Percentiles rank a stretch among this genome's conserved stretches.
These are phyloP conservation scores for Anoplius nigerrimus DNA, from an alignment of 2,888 invertebrate species.

Conservation along the genomic window DNA sequence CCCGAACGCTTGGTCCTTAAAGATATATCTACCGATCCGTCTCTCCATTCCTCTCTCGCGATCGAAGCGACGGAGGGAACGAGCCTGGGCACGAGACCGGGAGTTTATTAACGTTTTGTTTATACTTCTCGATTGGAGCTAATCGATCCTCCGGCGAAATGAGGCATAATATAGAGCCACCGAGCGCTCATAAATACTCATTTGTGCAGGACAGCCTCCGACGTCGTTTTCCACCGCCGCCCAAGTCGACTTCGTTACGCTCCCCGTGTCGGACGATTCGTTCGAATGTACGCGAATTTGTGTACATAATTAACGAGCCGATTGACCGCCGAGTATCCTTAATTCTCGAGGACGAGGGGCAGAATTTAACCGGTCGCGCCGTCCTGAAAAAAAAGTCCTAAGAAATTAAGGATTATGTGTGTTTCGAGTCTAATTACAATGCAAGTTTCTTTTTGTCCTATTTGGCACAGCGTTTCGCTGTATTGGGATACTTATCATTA, in stretches of 20 bases:
- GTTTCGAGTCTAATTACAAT: too few relatives aligned
- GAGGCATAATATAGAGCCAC: conserved; percentile 64
- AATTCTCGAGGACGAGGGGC: too few relatives aligned
- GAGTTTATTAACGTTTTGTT: conserved; percentile 60
- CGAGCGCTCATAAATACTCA: conserved; percentile 69
- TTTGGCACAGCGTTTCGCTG: too few relatives aligned
- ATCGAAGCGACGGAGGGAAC: too few relatives aligned
- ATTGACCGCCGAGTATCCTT: conserved; percentile 19
- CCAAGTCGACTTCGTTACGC: conserved; percentile 63
- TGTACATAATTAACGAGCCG: conserved; percentile 45
- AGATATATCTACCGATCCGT: conserved; percentile 26
- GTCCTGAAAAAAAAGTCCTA: too few relatives aligned
- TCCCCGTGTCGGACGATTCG: conserved; percentile 26
- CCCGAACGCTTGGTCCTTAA: too few relatives aligned
- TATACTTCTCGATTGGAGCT: conserved; percentile 64
- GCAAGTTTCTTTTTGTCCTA: too few relatives aligned
- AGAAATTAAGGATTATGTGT: too few relatives aligned
- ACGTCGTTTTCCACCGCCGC: conserved; percentile 57
- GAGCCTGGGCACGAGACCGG: conserved; percentile 13
- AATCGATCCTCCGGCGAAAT: conserved; percentile 64
- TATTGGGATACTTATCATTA: too few relatives aligned
- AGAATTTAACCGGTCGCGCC: too few relatives aligned
- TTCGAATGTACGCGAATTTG: conserved; percentile 36
- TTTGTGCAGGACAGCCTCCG: conserved; percentile 57
- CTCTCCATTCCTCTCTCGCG: not conserved